phyloP scores from a whole-genome alignment of 1,140 invertebrate genomes.

The Macrostomum lignano region DNA sequence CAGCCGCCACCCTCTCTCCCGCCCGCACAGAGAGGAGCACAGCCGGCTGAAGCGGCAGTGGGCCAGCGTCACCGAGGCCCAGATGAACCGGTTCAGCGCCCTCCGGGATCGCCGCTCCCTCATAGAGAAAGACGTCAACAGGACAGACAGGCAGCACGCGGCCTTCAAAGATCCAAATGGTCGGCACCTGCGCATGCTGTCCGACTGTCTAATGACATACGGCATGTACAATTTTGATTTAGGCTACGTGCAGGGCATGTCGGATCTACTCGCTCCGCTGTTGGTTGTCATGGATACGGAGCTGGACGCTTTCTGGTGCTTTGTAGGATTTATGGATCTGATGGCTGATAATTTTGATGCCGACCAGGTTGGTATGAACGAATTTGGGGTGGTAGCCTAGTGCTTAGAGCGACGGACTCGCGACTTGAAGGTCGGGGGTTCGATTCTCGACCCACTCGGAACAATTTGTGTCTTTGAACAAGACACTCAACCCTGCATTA shows the following conservation, averaged over 20 bases:
- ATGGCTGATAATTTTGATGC: conserved; percentile 78
- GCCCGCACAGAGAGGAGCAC: no score
- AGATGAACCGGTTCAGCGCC: no score
- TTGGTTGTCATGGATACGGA: conserved; percentile 67
- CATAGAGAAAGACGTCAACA: conserved; percentile 75
- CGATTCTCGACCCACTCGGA: no score
- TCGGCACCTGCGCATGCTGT: conserved; percentile 48
- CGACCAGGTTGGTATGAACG: conserved; percentile 85
- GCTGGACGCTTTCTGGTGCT: conserved; percentile 91
- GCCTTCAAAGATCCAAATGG: conserved; percentile 73
- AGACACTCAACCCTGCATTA: no score
- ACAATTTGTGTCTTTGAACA: no score
- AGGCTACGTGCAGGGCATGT: conserved; percentile 44
- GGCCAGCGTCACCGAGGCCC: no score
- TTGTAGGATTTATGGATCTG: conserved; percentile 87
- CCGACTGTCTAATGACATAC: conserved; percentile 87
- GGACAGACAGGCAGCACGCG: conserved; percentile 65
- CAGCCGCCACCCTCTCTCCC: no score
- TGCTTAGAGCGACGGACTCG: no score
- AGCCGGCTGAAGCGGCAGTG: no score
- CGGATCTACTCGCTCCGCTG: conserved; percentile 64
- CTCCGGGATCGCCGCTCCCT: no score
- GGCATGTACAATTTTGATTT: conserved; percentile 99
- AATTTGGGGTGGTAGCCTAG: no score
- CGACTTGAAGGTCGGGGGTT: no score